A percentile compares a stretch with the other conserved stretches of the same genome.
Conservation (phyloP, 2,888 invertebrate species). For the Blera fallax region DNA sequence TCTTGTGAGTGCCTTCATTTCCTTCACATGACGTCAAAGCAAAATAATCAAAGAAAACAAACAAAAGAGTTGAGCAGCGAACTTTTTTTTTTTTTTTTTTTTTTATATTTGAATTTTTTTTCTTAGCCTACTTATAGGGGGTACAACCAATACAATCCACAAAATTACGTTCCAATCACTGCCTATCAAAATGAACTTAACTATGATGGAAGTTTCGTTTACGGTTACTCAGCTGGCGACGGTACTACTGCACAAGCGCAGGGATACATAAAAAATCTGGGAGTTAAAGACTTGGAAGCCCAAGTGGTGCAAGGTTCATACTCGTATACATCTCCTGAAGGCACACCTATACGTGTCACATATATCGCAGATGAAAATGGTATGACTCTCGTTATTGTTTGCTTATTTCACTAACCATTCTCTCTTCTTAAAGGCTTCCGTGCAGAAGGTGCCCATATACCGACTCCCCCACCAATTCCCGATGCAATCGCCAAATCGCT, state of each 20-base stretch:
- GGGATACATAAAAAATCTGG: constrained; percentile 88
- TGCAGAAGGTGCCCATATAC: constrained; percentile 81
- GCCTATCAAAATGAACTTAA: constrained; percentile 81
- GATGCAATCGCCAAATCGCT: constrained; percentile 78
- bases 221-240: constrained; percentile 89
- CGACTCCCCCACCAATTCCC: constrained; percentile 79
- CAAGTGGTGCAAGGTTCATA: constrained; percentile 90
- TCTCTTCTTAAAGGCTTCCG: constrained; percentile 77
- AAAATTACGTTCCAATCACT: constrained; percentile 81
- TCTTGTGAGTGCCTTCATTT: constrained; percentile 15
- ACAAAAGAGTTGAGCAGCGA: constrained; percentile 67
- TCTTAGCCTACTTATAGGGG: constrained; percentile 77
- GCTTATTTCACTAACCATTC: background rate
- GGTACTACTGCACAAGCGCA: constrained; percentile 90
- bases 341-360: constrained; percentile 86
- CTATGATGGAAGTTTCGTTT: constrained; percentile 81
- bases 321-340: constrained; percentile 89
- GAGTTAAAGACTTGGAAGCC: constrained; percentile 86
- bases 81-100: constrained; percentile 33
- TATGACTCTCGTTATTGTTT: constrained; percentile 74
- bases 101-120: background rate
- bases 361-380: constrained; percentile 91
- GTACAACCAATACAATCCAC: constrained; percentile 78
- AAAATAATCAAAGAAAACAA: constrained; percentile 23
- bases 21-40: constrained; percentile 43